Evolutionary conservation across 1,140 invertebrate genomes (phyloP).

Genomic region (Drosophila erecta): DNA sequence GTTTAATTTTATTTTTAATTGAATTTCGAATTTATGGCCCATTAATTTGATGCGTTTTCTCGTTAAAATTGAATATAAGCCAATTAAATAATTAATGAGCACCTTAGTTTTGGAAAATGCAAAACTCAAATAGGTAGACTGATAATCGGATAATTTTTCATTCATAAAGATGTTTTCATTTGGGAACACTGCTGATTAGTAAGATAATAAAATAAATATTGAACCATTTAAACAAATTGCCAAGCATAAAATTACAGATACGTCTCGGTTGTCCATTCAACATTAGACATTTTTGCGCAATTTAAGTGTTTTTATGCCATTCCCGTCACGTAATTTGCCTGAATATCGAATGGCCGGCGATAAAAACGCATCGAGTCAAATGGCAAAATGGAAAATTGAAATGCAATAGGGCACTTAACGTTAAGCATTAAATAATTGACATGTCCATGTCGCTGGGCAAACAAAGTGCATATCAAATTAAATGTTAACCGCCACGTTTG

Average conservation of each 20-base stretch:
- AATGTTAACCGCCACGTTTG: slow-evolving; percentile 25
- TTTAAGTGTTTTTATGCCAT: slow-evolving; percentile 19
- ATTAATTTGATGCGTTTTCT: slow-evolving; percentile 13
- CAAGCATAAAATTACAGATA: background rate
- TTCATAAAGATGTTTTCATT: too few species aligned
- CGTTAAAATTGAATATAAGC: slow-evolving; percentile 15
- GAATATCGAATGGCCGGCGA: slow-evolving; percentile 36
- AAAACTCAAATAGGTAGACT: background rate
- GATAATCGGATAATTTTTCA: too few species aligned
- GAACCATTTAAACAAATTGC: background rate
- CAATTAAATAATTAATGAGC: background rate
- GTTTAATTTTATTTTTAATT: background rate
- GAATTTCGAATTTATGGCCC: slow-evolving; percentile 7
- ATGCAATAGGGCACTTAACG: slow-evolving; percentile 70
- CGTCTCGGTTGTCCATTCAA: slow-evolving; percentile 3
- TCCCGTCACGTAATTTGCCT: slow-evolving; percentile 36
- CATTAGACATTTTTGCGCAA: slow-evolving; percentile 5
- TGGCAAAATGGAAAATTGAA: slow-evolving; percentile 61
- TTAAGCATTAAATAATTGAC: slow-evolving; percentile 75
- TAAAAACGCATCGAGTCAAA: slow-evolving; percentile 46
- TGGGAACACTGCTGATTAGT: background rate
- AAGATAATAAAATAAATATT: background rate
- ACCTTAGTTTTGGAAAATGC: background rate
- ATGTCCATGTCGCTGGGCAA: slow-evolving; percentile 59
- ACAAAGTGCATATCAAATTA: slow-evolving; percentile 71